Evolutionary conservation across 2,113 vertebrate species (phyloP).

Genomic region (Lepus timidus): DNA sequence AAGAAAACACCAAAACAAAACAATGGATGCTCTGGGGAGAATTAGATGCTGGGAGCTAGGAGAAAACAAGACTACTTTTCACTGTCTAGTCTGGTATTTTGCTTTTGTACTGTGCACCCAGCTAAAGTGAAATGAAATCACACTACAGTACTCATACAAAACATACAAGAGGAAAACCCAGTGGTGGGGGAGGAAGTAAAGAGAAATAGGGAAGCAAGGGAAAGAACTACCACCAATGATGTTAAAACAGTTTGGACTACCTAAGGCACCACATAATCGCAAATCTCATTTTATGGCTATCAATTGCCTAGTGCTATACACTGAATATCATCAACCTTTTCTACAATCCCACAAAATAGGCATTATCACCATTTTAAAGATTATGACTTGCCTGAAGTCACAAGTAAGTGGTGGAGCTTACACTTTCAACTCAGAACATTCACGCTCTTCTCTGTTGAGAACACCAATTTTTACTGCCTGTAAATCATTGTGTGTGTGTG

Average conservation of each 20-base stretch:
- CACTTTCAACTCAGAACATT: background rate
- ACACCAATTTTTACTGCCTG: background rate
- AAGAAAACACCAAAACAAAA: slow-evolving; percentile 26
- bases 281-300: slow-evolving; percentile 10
- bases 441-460: background rate
- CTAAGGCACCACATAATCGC: background rate
- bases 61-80: background rate
- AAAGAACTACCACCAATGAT: background rate
- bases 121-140: slow-evolving; percentile 50
- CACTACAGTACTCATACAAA: background rate
- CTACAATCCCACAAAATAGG: background rate
- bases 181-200: background rate
- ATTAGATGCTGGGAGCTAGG: background rate
- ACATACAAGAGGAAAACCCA: slow-evolving; percentile 20
- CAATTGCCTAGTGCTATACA: background rate
- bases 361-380: slow-evolving; percentile 32
- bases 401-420: background rate
- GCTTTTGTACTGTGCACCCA: background rate
- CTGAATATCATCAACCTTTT: background rate
- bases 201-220: background rate
- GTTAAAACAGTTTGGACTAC: slow-evolving; percentile 1
- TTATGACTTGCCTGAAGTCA: slow-evolving; percentile 25
- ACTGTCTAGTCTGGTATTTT: slow-evolving; percentile 3
- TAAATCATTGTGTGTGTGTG: background rate
- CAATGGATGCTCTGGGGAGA: background rate